Percentiles rank a stretch among this genome's conserved stretches.
Conservation (phyloP, 2,888 invertebrate species). For the Anagyrus pseudococci region DNA sequence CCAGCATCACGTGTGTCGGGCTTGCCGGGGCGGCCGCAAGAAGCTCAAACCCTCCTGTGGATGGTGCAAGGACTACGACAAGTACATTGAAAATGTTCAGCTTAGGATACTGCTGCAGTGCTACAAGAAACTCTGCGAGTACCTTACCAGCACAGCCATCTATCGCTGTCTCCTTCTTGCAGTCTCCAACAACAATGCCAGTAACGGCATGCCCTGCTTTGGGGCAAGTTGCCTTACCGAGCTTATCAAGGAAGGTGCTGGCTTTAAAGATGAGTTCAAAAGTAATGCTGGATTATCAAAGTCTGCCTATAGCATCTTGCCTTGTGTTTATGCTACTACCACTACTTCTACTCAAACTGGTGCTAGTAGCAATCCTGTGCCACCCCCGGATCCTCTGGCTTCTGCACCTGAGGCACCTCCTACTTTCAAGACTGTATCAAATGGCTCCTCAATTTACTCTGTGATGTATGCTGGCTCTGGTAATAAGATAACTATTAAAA, state of each 20-base stretch:
- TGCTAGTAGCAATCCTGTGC: constrained; percentile 34
- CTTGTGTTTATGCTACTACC: constrained; percentile 75
- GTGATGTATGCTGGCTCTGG: constrained; percentile 82
- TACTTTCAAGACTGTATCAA: constrained; percentile 63
- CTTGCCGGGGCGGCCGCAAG: constrained; percentile 84
- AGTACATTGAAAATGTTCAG: constrained; percentile 83
- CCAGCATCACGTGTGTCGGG: constrained; percentile 87
- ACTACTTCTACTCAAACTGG: constrained; percentile 65
- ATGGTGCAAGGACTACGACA: constrained; percentile 84
- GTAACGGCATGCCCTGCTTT: constrained; percentile 62
- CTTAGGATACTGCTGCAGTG: constrained; percentile 83
- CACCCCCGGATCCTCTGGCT: constrained; percentile 22
- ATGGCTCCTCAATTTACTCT: constrained; percentile 74
- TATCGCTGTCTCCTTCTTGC: constrained; percentile 67
- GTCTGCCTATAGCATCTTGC: constrained; percentile 76
- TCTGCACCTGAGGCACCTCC: constrained; percentile 45
- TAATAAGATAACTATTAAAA: constrained; percentile 83
- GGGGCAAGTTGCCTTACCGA: constrained; percentile 72
- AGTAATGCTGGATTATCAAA: constrained; percentile 76
- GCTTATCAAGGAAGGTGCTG: constrained; percentile 81
- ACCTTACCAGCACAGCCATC: constrained; percentile 76
- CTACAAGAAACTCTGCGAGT: constrained; percentile 87
- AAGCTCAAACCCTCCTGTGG: constrained; percentile 83
- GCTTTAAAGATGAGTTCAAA: constrained; percentile 78
- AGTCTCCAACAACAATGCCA: constrained; percentile 63